Percentiles rank a stretch among this genome's conserved stretches.
phyloP scores from a whole-genome alignment of 64 coral and sea anemone genomes.

The Pachyseris speciosa region DNA sequence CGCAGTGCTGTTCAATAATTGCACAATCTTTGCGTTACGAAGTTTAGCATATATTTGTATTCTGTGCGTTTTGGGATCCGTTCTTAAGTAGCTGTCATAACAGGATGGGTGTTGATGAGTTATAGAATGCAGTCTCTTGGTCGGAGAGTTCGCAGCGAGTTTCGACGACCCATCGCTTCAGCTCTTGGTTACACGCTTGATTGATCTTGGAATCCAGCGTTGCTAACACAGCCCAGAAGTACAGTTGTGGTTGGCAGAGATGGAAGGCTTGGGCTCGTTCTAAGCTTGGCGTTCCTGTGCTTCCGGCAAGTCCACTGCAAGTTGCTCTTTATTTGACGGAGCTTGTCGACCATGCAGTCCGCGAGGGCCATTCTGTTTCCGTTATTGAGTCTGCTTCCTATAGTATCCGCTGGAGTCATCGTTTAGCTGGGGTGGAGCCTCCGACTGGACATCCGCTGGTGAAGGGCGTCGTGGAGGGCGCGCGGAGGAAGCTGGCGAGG shows the following conservation, averaged over 20 bases:
- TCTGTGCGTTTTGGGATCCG: too few species aligned
- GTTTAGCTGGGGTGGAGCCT: neutral
- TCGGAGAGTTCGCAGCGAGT: too few species aligned
- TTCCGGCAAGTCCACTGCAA: conserved; percentile 21
- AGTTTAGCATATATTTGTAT: too few species aligned
- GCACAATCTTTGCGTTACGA: too few species aligned
- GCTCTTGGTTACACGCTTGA: neutral
- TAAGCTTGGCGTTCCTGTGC: conserved; percentile 23
- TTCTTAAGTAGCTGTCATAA: too few species aligned
- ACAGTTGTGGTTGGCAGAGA: conserved; percentile 24
- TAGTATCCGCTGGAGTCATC: conserved; percentile 18
- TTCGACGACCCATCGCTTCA: too few species aligned
- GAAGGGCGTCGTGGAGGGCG: neutral
- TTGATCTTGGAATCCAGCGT: neutral
- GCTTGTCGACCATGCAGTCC: conserved; percentile 11
- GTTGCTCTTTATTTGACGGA: conserved; percentile 24
- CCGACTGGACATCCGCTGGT: neutral
- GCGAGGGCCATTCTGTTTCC: neutral
- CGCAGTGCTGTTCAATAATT: too few species aligned
- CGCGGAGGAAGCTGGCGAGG: neutral
- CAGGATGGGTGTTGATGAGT: too few species aligned
- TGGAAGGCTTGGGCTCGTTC: conserved; percentile 46
- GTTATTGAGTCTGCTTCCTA: conserved; percentile 27
- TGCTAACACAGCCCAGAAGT: too few species aligned
- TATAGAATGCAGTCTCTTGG: too few species aligned